A percentile compares a stretch with the other conserved stretches of the same genome.
Conservation (phyloP, 2,888 invertebrate genomes). For the Cantharis nigra region DNA sequence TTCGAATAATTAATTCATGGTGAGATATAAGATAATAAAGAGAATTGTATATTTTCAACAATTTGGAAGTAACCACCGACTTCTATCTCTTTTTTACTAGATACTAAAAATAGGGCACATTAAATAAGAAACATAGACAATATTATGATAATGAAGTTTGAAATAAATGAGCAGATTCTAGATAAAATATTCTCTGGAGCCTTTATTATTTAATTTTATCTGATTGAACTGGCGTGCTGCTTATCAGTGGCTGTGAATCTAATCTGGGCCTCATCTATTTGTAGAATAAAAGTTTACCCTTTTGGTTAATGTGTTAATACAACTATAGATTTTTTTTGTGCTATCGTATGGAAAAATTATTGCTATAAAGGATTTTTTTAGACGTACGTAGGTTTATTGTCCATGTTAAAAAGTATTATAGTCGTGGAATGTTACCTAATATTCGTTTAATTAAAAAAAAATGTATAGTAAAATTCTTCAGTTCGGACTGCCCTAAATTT, state of each 20-base stretch:
- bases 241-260: conserved; percentile 36
- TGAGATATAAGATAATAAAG: not conserved
- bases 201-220: conserved; percentile 40
- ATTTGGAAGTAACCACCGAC: not conserved
- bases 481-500: not conserved
- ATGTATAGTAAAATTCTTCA: not conserved
- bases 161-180: conserved; percentile 40
- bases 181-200: conserved; percentile 37
- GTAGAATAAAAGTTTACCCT: conserved; percentile 20
- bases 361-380: not conserved
- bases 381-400: not conserved
- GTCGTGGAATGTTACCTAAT: not conserved
- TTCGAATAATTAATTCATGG: not conserved
- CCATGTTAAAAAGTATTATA: not conserved
- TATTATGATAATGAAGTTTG: conserved; percentile 39
- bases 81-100: not conserved
- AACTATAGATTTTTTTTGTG: conserved; percentile 2
- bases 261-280: conserved; percentile 32
- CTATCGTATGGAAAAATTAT: not conserved
- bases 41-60: conserved; percentile 9
- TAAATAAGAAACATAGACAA: conserved; percentile 24
- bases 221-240: conserved; percentile 40
- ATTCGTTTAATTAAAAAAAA: not conserved
- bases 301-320: conserved; percentile 7
- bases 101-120: conserved; percentile 24